These are phyloP conservation scores for Aricia artaxerxes DNA, from an alignment of 2,888 invertebrate species.

Conservation along the genomic window DNA sequence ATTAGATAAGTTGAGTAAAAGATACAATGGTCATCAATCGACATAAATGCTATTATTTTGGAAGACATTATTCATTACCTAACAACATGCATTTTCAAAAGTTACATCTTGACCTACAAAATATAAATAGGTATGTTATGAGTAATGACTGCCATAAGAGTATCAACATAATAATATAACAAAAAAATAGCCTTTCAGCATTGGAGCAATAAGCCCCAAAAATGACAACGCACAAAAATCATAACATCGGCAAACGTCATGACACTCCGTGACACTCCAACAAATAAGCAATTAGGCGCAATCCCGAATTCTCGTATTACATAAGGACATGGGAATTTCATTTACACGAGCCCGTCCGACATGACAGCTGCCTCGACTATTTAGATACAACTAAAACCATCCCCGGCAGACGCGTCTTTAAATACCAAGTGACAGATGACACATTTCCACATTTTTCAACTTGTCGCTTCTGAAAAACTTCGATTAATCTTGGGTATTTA, in stretches of 20 bases:
- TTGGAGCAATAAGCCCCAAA: not conserved
- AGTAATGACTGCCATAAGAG: not conserved
- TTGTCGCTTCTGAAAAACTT: conserved; percentile 75
- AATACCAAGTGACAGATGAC: conserved; percentile 80
- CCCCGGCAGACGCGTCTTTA: conserved; percentile 58
- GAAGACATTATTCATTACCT: too few relatives aligned
- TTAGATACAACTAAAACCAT: conserved; percentile 64
- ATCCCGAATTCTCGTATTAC: conserved; percentile 32
- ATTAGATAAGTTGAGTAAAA: too few relatives aligned
- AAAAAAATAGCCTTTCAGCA: not conserved
- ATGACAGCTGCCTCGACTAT: conserved; percentile 68
- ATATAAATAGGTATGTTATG: too few relatives aligned
- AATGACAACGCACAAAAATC: not conserved
- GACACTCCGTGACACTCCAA: conserved; percentile 9
- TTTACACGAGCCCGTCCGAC: conserved; percentile 61
- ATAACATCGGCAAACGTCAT: conserved; percentile 1
- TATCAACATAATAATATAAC: not conserved
- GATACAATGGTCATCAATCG: too few relatives aligned
- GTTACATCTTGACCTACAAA: too few relatives aligned
- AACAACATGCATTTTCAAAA: too few relatives aligned
- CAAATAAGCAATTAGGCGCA: conserved; percentile 25
- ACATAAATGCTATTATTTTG: too few relatives aligned
- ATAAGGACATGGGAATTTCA: conserved; percentile 59
- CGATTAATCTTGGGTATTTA: conserved; percentile 52
- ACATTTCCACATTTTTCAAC: conserved; percentile 80